Base-by-base conservation (phyloP, 2,888 invertebrate species). In the Ophion obscuratus region DNA sequence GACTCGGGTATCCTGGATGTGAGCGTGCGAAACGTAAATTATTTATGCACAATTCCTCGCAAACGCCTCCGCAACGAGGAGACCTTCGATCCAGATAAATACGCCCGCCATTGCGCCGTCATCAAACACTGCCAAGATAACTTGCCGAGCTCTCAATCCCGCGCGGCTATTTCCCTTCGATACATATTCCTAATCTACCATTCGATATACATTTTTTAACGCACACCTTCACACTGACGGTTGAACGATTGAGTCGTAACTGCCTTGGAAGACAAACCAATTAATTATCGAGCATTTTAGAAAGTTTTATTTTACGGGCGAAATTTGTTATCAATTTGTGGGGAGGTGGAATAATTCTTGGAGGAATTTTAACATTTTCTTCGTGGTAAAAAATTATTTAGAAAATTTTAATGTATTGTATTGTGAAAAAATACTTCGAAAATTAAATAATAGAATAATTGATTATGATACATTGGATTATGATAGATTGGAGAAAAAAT, bases 11-110 rank as follows among this genome's bases (percentile, higher is more conserved):
- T 66, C 57, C n/a, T 53, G 36, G 36, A 66, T 17, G 17, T 14
- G 36, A 77, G 70, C 27, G 81, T 74, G 83, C 64, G 83, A 86
- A 81, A 74, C 74, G 80, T 78, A 77, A 74, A 81, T 83, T 81
- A 78, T 77, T 81, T 71, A 57, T 78, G 74, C 81, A 64, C 83
- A 78, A 86, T 81, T 73, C 68, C 83, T 57, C 67, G 77, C 68
- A 80, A 67, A 86, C 86, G 81, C 86, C 83, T 80, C 74, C 86
- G 64, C 75, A 27, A 79, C 57, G 83, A 64, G 47, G 70, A 81
- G 81, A 62, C 83, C 86, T 86, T 86, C 86, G 83, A 62, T 74
- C 59, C 59, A 70, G 73, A 80, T 83, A 77, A 80, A 73, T 57
- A 44, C 53, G 70, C 64, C 9, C 17, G 53, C 11, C 44, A 47